Evolutionary conservation across 2,113 vertebrate genomes (phyloP), one percentile per base, ranked within the genome.

Genomic region (Rafetus swinhoei): DNA sequence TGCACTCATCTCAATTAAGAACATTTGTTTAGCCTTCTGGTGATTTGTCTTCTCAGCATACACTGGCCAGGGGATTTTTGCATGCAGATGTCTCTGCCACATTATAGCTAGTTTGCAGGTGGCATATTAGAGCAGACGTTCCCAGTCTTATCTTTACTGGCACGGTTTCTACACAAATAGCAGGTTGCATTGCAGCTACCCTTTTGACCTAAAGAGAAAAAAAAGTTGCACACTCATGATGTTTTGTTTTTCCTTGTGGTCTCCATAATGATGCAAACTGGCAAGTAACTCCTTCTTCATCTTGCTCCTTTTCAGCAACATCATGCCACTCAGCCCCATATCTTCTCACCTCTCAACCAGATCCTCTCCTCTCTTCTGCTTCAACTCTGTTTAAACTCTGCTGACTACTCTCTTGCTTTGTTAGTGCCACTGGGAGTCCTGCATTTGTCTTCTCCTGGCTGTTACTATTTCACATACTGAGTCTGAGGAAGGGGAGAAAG

Each of bases 1-100:
- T 8, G 1, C 32, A 0, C 12, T 45, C 32, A 27, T 10, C 45
- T 12, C 55, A 7, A 19, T 0, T 0, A 62, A 54, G 52, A 22
- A 14, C 29, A 56, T 0, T 8, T 53, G 18, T 79, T 62, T 39
- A 21, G 9, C 16, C 5, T 39, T 50, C 5, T 12, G 69, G 6
- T 45, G 22, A 14, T 72, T 57, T 53, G 16, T 60, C n/a, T 45
- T 9, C 62, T 59, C 2, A 2, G 52, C 8, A 3, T 76, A 14
- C 65, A 3, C 7, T 9, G 7, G 79, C 82, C 62, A 2, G 50
- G 18, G 13, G 7, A 2, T 1, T 52, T 89, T 13, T 93, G 21
- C 57, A 9, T 0, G 0, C 4, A 1, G 9, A 2, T 79, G 2
- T 89, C 35, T 56, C 52, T 7, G 27, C 9, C 19, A 45, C 5